Base-by-base conservation (phyloP, 2,888 invertebrate genomes). In the Xanthostigma xanthostigma region DNA sequence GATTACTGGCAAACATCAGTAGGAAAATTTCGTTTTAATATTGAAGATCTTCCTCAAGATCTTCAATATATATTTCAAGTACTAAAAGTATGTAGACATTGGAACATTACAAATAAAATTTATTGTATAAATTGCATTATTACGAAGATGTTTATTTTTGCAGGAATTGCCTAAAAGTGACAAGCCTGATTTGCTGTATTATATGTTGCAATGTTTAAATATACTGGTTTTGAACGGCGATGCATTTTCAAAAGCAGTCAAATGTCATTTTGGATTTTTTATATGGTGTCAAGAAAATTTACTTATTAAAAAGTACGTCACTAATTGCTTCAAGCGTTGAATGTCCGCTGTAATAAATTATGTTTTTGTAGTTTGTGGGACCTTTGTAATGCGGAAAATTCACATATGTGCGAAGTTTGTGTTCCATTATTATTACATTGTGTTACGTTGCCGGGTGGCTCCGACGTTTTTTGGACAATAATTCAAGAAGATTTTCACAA, bases 231-330 rank as follows among this genome's bases (percentile, higher is more conserved):
- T 98, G 27, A 92, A 96, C 62, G 93, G 93, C 0, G 96, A 97
- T 63, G 90, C 93, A n/a, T 75, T 92, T 55, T 79, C 79, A 12
- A 84, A 81, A 61, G 87, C 89, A 0, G 79, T 92, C 1, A 82
- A 86, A 51, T 93, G 95, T 58, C 89, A 96, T 61, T 76, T 86
- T 56, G 89, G 92, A 47, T 89, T 94, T 67, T 84, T 96, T 51
- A 90, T 93, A 57, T 94, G 93, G 90, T 91, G 91, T 55, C 94
- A 98, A 65, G 93, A 95, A 67, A 94, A 94, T 65, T 71, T 93
- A 37, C 72, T 97, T 3, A 91, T 97, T 53, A 90, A 91, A 63
- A 91, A 89, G 92, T 92, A 68, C 66, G 72, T 61, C 12, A 9
- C 46, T 49, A 44, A 12, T 41, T 39, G 35, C 33, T 47, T 17